A percentile compares a stretch with the other conserved stretches of the same genome.
Conservation (phyloP, 2,888 invertebrate species). For the Noctua pronuba region DNA sequence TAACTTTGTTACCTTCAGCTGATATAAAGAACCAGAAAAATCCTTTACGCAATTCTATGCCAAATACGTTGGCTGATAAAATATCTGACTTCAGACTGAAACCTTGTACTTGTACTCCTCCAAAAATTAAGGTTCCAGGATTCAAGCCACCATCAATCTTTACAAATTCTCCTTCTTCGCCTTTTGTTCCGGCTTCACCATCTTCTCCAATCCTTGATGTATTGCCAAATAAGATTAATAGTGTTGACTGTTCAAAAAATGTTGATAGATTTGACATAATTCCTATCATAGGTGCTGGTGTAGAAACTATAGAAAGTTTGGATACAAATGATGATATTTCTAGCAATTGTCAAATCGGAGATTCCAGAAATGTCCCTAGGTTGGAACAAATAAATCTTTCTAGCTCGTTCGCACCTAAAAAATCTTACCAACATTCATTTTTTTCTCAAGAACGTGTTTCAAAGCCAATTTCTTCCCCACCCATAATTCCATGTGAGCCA, state of each 20-base stretch:
- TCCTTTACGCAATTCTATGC: background rate
- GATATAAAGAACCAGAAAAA: background rate
- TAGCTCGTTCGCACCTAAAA: background rate
- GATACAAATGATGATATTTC: background rate
- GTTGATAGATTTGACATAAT: background rate
- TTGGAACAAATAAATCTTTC: background rate
- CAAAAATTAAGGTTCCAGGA: background rate
- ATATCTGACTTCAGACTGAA: background rate
- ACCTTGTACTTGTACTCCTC: background rate
- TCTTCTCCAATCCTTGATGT: background rate
- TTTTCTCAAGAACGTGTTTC: background rate
- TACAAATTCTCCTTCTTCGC: background rate
- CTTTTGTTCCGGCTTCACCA: background rate
- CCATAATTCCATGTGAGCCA: slow-evolving; percentile 19
- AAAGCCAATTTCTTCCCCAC: background rate
- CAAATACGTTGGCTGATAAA: background rate
- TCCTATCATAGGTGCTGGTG: background rate
- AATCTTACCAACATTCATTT: background rate
- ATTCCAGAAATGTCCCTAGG: background rate
- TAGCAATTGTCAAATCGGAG: background rate
- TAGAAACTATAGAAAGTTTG: background rate
- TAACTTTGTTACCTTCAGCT: background rate
- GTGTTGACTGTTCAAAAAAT: background rate
- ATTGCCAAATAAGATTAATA: background rate
- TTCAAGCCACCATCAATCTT: background rate